Conservation (phyloP, 2,113 vertebrate genomes). For the Eupsittula cactorum region DNA sequence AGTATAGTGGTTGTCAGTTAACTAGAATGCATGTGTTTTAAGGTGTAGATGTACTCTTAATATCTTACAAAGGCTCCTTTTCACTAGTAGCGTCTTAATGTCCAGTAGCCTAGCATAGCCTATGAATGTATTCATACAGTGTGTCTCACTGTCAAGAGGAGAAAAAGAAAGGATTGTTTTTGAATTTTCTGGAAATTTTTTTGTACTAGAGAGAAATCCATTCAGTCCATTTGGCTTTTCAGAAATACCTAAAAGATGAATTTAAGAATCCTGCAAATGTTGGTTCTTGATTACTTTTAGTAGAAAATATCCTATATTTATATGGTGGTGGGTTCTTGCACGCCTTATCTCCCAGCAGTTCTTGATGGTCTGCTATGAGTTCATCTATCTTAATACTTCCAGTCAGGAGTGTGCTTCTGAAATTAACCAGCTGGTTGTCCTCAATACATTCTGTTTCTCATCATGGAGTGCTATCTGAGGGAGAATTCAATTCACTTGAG, state of each 20-base stretch:
- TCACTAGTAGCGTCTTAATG: not conserved
- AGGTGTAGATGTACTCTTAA: not conserved
- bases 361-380: not conserved
- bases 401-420: not conserved
- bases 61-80: not conserved
- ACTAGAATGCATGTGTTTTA: not conserved
- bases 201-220: not conserved
- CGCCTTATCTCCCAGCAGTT: not conserved
- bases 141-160: not conserved
- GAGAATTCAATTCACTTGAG: not conserved
- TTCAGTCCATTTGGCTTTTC: not conserved
- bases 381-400: not conserved
- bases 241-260: not conserved
- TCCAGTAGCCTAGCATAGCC: rapidly evolving
- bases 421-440: not conserved
- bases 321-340: not conserved
- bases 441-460: not conserved
- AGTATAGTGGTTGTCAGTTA: not conserved
- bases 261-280: not conserved
- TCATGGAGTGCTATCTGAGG: not conserved
- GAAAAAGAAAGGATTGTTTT: not conserved
- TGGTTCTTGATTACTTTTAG: not conserved
- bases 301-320: not conserved
- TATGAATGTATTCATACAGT: not conserved
- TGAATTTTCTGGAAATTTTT: not conserved